Evolutionary conservation across 2,888 invertebrate species (phyloP).

Genomic region (Falcaria lacertinaria): DNA sequence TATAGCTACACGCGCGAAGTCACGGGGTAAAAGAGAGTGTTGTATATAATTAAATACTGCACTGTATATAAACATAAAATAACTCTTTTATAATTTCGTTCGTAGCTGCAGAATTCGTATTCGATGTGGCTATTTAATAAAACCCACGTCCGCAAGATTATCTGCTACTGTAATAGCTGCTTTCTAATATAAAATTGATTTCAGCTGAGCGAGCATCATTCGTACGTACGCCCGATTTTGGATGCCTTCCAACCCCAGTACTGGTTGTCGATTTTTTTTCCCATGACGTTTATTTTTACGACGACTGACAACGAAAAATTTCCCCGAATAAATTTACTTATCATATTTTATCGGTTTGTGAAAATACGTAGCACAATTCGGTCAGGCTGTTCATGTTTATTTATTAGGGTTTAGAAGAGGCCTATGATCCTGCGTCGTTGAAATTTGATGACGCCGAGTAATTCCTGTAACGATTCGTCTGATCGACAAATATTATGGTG

Average conservation of each 20-base stretch:
- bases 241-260: slow-evolving; percentile 35
- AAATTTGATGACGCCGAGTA: slow-evolving; percentile 24
- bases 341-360: slow-evolving; percentile 46
- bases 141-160: slow-evolving; percentile 26
- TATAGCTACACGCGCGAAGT: too few relatives aligned
- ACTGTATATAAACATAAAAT: neutral
- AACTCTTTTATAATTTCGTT: neutral
- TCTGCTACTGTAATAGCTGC: slow-evolving; percentile 20
- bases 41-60: too few relatives aligned
- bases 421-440: slow-evolving; percentile 17
- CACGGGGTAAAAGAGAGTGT: too few relatives aligned
- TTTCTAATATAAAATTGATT: slow-evolving; percentile 42
- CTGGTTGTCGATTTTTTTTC: slow-evolving; percentile 24
- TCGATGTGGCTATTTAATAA: slow-evolving; percentile 2
- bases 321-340: slow-evolving; percentile 48
- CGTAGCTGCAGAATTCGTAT: neutral
- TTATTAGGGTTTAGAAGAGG: slow-evolving; percentile 45
- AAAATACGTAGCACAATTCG: slow-evolving; percentile 31
- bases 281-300: slow-evolving; percentile 34
- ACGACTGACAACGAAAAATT: slow-evolving; percentile 36
- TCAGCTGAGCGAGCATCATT: slow-evolving; percentile 33
- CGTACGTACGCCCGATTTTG: slow-evolving; percentile 23
- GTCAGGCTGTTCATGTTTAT: slow-evolving; percentile 55
- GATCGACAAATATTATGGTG: slow-evolving; percentile 12
- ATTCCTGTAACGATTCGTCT: slow-evolving; percentile 28